Base-by-base conservation (phyloP, 1,140 invertebrate species). In the Sitobion miscanthi region DNA sequence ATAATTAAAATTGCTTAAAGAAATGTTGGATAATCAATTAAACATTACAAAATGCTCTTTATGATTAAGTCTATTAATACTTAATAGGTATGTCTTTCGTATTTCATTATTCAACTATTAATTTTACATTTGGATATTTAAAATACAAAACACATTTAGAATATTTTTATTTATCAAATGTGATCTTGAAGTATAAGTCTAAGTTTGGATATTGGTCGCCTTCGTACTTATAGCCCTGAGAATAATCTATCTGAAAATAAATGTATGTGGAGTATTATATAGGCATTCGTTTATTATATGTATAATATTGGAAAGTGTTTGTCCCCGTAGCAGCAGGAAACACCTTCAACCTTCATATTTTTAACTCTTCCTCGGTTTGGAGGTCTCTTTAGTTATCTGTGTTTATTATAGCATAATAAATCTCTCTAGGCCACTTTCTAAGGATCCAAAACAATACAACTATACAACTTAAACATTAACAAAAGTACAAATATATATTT, bases 341-440 rank as follows among this genome's bases (percentile, higher is more conserved):
- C 77, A 93, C 91, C 47, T 93, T 93, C 77, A 93, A 54, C 91
- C 91, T 93, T 93, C 82, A 93, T 93, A 93, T 93, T 86, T 86
- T 93, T 54, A 85, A 93, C 91, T 85, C 91, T 93, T 93, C 91
- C 91, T 93, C 91, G 5, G 49, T 93, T 93, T 93, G 35, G 91
- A 93, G 91, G 91, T 86, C 91, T 93, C 20, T 57, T 86, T 57
- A 86, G 91, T 86, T 93, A 23, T 42, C 91, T 93, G 35, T 93
- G 25, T 93, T 23, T 92, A 85, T 54, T 93, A 86, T 57, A 93
- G 47, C 17, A 57, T 52, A 88, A 54, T 93, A 93, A 57, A 86
- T 93, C 47, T 93, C 49, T 86, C 25, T 93, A 93, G 91, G 91
- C 30, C 49, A 47, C 47, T 93, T 93, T 93, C 91, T 93, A 93